phyloP scores from a whole-genome alignment of 2,888 invertebrate genomes.

The Acanthosepion pharaonis region DNA sequence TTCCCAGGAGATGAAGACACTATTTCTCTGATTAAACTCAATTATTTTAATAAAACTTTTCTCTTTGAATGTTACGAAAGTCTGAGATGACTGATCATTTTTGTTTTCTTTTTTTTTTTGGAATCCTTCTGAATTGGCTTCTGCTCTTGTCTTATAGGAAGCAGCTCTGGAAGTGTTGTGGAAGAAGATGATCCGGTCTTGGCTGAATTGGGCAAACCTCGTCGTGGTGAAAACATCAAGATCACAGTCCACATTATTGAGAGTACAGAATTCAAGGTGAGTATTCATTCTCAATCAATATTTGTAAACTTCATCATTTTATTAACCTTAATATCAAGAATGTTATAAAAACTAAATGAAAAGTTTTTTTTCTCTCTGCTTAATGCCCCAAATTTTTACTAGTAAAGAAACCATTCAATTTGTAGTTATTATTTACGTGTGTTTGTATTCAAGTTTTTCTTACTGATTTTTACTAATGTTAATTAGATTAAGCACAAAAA shows the following conservation, averaged over 20 bases:
- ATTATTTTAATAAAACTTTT: not conserved
- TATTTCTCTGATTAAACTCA: too few species aligned
- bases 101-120: not conserved
- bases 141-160: not conserved
- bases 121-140: not conserved
- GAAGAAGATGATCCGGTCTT: slow-evolving; percentile 69
- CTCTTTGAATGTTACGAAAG: not conserved
- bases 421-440: too few species aligned
- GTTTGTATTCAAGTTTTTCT: too few species aligned
- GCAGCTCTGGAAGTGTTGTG: slow-evolving; percentile 45
- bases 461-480: too few species aligned
- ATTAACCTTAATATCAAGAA: too few species aligned
- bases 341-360: too few species aligned
- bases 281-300: slow-evolving; percentile 52
- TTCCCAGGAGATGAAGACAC: too few species aligned
- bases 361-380: too few species aligned
- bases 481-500: too few species aligned
- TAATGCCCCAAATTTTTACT: too few species aligned
- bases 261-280: slow-evolving; percentile 98
- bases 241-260: slow-evolving; percentile 94
- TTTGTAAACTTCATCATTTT: too few species aligned
- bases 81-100: not conserved
- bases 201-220: slow-evolving; percentile 86
- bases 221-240: slow-evolving; percentile 88
- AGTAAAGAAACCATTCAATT: too few species aligned